Percentiles rank a stretch among this genome's conserved stretches.
Conservation (phyloP, 1,140 invertebrate species). For the Watersipora subatra region DNA sequence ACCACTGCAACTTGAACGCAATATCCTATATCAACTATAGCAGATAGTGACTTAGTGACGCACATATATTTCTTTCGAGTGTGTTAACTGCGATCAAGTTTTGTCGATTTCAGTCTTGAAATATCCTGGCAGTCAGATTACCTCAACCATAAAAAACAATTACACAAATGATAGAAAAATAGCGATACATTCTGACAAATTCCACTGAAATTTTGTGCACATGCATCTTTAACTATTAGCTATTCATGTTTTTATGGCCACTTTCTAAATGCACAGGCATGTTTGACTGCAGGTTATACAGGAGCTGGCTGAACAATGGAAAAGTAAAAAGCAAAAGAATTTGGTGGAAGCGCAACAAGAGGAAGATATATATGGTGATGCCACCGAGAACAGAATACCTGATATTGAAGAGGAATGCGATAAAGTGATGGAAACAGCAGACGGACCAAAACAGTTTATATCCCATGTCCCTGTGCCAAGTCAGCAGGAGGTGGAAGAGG, state of each 20-base stretch:
- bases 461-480: conserved; percentile 38
- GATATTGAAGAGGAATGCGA: conserved; percentile 17
- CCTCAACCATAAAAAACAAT: no score
- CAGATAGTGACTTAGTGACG: background rate
- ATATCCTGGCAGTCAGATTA: no score
- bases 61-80: background rate
- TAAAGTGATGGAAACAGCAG: conserved; percentile 16
- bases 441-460: conserved; percentile 24
- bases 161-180: background rate
- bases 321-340: conserved; percentile 35
- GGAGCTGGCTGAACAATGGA: conserved; percentile 39
- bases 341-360: conserved; percentile 11
- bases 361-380: conserved; percentile 28
- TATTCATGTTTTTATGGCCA: background rate
- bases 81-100: no score
- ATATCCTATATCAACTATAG: no score
- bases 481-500: conserved; percentile 60
- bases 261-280: background rate
- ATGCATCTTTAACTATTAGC: background rate
- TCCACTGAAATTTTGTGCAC: background rate
- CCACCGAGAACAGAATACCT: conserved; percentile 14
- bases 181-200: no score
- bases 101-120: no score
- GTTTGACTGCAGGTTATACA: conserved; percentile 22
- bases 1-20: no score